Evolutionary conservation across 2,888 invertebrate genomes (phyloP).

Genomic region (Parelbella ahira): DNA sequence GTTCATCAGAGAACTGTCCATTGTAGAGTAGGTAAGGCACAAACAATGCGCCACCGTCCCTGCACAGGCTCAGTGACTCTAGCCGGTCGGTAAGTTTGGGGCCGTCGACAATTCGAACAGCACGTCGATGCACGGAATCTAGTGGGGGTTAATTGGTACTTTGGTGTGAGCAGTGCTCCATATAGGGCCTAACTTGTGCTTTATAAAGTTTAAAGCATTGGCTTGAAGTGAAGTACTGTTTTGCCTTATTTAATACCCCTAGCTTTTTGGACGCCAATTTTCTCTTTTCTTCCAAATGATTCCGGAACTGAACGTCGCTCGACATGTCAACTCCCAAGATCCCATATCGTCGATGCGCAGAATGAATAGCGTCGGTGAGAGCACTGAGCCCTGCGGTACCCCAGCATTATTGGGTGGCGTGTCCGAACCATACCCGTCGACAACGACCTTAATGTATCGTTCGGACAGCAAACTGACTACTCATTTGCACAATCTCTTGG

Average conservation of each 20-base stretch:
- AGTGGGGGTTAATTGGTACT: too few species aligned
- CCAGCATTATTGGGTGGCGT: neutral
- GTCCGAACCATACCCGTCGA: neutral
- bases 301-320: slow-evolving; percentile 13
- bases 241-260: slow-evolving; percentile 1
- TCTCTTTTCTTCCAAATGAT: slow-evolving; percentile 10
- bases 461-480: neutral
- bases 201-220: too few species aligned
- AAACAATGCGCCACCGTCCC: too few species aligned
- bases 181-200: too few species aligned
- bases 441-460: slow-evolving; percentile 1
- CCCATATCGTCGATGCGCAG: neutral
- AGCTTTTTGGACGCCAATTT: slow-evolving; percentile 15
- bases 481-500: neutral
- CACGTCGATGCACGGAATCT: too few species aligned
- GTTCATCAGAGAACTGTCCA: too few species aligned
- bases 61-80: too few species aligned
- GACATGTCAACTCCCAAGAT: slow-evolving; percentile 3
- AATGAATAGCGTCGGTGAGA: neutral
- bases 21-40: too few species aligned
- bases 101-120: too few species aligned
- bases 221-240: neutral
- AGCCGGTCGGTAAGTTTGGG: too few species aligned
- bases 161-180: too few species aligned
- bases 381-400: slow-evolving; percentile 1